These are phyloP conservation scores for Hyla sarda DNA, from an alignment of 2,113 vertebrate genomes.

Conservation along the genomic window DNA sequence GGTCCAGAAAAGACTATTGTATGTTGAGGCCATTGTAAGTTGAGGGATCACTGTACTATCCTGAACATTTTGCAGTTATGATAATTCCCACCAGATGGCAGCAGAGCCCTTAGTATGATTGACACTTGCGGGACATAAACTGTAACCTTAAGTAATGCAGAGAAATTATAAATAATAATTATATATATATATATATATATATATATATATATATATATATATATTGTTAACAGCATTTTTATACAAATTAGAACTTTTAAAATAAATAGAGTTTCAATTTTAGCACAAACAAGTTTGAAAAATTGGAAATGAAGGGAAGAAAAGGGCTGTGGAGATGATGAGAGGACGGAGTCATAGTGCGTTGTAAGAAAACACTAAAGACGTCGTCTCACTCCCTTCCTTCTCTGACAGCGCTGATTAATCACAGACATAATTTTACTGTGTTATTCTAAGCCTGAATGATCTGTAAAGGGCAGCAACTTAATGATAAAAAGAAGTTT, in stretches of 20 bases:
- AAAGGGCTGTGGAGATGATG: neutral
- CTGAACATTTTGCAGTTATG: neutral
- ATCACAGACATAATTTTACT: neutral
- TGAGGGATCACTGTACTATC: too few relatives aligned
- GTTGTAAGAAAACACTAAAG: neutral
- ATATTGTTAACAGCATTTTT: neutral
- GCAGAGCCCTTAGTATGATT: constrained; percentile 24
- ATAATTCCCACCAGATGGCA: constrained; percentile 22
- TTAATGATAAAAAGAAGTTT: neutral
- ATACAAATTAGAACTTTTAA: too few relatives aligned
- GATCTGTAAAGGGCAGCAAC: neutral
- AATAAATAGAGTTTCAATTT: too few relatives aligned
- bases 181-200: neutral
- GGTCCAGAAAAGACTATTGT: too few relatives aligned
- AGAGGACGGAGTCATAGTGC: neutral
- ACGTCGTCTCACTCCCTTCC: neutral
- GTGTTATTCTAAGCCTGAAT: neutral
- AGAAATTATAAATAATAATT: neutral
- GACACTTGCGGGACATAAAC: neutral
- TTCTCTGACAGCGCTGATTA: neutral
- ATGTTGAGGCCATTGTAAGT: too few relatives aligned
- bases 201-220: too few relatives aligned
- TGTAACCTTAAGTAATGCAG: neutral
- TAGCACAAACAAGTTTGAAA: too few relatives aligned
- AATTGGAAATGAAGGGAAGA: neutral